Base-by-base conservation (phyloP, 1,140 invertebrate genomes). In the Harlomillsia oculata region DNA sequence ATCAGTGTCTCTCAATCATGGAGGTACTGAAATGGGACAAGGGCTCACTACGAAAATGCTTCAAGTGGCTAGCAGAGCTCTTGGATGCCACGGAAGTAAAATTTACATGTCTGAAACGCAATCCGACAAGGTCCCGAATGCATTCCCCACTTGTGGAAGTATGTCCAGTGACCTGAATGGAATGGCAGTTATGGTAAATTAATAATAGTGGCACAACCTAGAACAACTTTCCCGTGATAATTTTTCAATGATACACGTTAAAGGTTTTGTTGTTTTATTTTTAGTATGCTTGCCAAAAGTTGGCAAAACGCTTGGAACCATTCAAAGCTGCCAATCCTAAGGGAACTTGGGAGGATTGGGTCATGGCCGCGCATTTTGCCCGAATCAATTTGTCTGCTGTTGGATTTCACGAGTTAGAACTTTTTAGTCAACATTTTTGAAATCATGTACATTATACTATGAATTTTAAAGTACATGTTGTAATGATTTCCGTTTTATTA, bases 101-200 rank as follows among this genome's bases (percentile, higher is more conserved):
- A 90, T 97, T 65, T 83, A 92, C 67, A 88, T 92, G 18, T 78
- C 77, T 45, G 93, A 96, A 74, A 91, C 88, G 0, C 73, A 84
- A n/a, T 94, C 91, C 0, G 89, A 94, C 67, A 95, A 92, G 74
- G 88, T 97, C 1, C 90, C 93, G 0, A 97, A 97, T 70, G 87
- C 90, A 0, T 86, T 88, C 20, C 77, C 91, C 0, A 94, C 93
- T 11, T 91, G 91, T 25, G 94, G 88, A 1, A 94, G 89, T 72
- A 78, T 81, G 37, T 82, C 86, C 13, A 94, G 91, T 2, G 93
- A 97, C 77, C 69, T 97, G 0, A 94, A 97, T 73, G 93, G 93
- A 58, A 90, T 93, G 84, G 94, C 94, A 18, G 80, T 97, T 34
- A 69, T 90, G 65, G 82, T 85, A 72, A 74, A 73, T 70, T 44